Evolutionary conservation across 2,113 vertebrate species (phyloP), one percentile per base, ranked within the genome.

Genomic region (Aptenodytes forsteri): DNA sequence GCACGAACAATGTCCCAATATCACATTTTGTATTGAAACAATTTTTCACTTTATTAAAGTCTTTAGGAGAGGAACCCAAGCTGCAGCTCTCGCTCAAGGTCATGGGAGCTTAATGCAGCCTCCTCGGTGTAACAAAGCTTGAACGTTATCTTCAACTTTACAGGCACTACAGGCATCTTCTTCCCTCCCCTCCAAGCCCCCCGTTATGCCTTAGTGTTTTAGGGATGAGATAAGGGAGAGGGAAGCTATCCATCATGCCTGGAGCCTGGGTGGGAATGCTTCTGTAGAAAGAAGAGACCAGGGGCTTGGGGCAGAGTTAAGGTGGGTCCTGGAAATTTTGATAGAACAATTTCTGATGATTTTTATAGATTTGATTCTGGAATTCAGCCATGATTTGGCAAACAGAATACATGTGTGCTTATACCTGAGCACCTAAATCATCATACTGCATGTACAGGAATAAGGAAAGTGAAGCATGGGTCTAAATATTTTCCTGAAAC

Each of bases 31-130:
- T 98, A 98, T 94, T 98, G 97, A 98, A 98, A 98, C 97, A 98
- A 98, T 98, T 98, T 98, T 98, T 98, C 98, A 98, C 96, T 98
- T 98, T 98, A 98, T 98, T 98, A 97, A 98, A 98, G 97, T 98
- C 98, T 98, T 98, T 98, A 97, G 89, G 80, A 97, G 95, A 61
- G 76, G 85, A 96, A 93, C 95, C 92, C 84, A 90, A 94, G 93
- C 93, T 93, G 90, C 92, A 95, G 94, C 85, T 96, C 91, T 91
- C 0, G 16, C 81, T 97, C 94, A 97, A 97, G 97, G 97, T 96
- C 59, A 9, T 54, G 81, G 59, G 70, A 97, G 97, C 97, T 97
- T 97, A 98, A 91, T 0, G 64, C 93, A 90, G 91, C 80, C 96
- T 97, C 52, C 4, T 97, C 36, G 77, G 91, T 96, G 92, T 95